These are phyloP conservation scores for Melolontha melolontha DNA, from an alignment of 2,888 invertebrate species.

Conservation along the genomic window DNA sequence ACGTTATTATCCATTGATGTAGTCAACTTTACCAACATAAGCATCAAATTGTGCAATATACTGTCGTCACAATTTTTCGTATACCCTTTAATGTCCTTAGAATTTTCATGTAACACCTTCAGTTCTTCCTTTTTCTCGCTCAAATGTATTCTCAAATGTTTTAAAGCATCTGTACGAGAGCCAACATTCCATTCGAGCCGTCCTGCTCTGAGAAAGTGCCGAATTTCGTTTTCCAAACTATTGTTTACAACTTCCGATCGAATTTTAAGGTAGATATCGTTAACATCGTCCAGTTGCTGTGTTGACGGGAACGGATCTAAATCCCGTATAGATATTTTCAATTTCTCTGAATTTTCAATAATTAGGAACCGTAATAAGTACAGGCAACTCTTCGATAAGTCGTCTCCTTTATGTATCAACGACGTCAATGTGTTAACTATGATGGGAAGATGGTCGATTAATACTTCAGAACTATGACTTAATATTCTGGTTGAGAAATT, in stretches of 20 bases:
- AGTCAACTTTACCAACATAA: conserved; percentile 70
- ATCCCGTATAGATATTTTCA: conserved; percentile 65
- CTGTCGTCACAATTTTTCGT: conserved; percentile 76
- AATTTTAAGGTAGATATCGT: conserved; percentile 57
- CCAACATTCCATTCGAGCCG: conserved; percentile 54
- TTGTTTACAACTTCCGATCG: conserved; percentile 56
- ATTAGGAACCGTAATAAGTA: conserved; percentile 69
- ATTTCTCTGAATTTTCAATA: conserved; percentile 65
- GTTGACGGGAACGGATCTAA: conserved; percentile 69
- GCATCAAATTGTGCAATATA: conserved; percentile 73
- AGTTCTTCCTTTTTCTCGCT: conserved; percentile 69
- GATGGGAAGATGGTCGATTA: conserved; percentile 67
- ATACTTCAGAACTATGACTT: conserved; percentile 62
- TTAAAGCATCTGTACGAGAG: conserved; percentile 66
- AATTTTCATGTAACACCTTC: conserved; percentile 67
- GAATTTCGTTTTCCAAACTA: conserved; percentile 65
- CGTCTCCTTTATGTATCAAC: conserved; percentile 62
- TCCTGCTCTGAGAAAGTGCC: conserved; percentile 66
- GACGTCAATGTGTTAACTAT: conserved; percentile 69
- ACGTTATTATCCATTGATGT: conserved; percentile 68
- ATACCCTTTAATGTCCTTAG: conserved; percentile 70
- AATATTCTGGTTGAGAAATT: conserved; percentile 65
- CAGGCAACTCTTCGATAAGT: conserved; percentile 60
- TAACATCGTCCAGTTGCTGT: conserved; percentile 59
- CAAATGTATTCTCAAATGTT: conserved; percentile 69